Evolutionary conservation across 1,140 invertebrate species (phyloP).

Genomic region (Eriosoma lanigerum): DNA sequence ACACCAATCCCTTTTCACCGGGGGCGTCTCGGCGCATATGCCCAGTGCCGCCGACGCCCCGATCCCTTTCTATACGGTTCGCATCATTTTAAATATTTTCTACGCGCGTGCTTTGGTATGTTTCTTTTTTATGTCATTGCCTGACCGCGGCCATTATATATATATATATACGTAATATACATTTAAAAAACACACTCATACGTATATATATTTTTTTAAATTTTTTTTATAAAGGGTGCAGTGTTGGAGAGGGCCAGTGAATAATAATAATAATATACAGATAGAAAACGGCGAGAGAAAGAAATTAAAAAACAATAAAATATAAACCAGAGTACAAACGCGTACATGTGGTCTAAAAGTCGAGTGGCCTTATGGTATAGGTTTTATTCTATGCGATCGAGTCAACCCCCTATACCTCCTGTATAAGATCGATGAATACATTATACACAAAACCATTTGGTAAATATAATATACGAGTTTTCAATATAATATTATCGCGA

Average conservation of each 20-base stretch:
- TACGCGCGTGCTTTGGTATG: neutral
- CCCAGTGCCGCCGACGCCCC: conserved; percentile 40
- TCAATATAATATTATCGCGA: neutral
- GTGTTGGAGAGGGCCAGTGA: neutral
- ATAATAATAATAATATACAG: neutral
- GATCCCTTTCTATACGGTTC: conserved; percentile 4
- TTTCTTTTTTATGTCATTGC: neutral
- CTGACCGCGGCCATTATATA: neutral
- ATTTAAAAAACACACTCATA: too few species aligned
- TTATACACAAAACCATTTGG: neutral
- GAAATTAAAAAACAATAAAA: conserved; percentile 52
- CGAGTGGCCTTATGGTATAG: conserved; percentile 44
- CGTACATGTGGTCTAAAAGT: conserved; percentile 38
- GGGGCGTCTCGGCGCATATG: conserved; percentile 38
- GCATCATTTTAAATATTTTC: conserved; percentile 16
- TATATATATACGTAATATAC: neutral
- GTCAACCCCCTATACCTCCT: neutral
- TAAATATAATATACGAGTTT: neutral
- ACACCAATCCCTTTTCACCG: conserved; percentile 8
- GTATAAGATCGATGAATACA: conserved; percentile 33
- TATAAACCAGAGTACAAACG: conserved; percentile 18
- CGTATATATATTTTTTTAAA: too few species aligned
- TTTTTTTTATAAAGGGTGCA: too few species aligned
- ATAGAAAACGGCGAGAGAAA: conserved; percentile 12
- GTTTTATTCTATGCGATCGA: neutral